Evolutionary conservation across 2,888 invertebrate genomes (phyloP), one percentile per base, ranked within the genome.

Genomic region (Melanostoma mellinum): DNA sequence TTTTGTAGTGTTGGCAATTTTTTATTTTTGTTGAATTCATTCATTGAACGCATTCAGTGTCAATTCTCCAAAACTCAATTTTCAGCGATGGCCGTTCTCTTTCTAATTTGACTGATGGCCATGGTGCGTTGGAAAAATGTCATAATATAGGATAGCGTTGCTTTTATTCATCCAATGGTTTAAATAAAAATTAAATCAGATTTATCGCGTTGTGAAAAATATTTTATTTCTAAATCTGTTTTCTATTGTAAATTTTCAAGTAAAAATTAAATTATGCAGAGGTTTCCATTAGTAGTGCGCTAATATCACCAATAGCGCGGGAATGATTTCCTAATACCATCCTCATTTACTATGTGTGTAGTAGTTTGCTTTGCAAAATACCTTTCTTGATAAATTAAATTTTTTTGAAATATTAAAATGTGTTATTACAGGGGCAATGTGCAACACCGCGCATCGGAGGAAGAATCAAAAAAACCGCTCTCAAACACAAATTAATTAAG

Each of bases 401-500:
- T 55, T 75, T 60, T 20, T 48, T 30, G 40, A 0, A 75, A 68
- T 67, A 75, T 63, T 77, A 86, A 75, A 72, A 76, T 69, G 38
- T 72, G 30, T 71, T 52, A 73, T 85, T 85, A 48, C 60, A 84
- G 85, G 84, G 61, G 55, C 60, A 58, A 56, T 30, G 52, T 48
- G 8, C 46, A 88, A 89, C 89, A 86, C 90, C 90, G 90, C 90
- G 89, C 86, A 87, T 87, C 81, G 90, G 89, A 77, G 89, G 88
- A 86, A 89, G 88, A 84, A 74, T 60, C 30, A 50, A 55, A 44
- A 79, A 79, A 55, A 50, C 52, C 6, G 85, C 86, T 58, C 88
- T 86, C 33, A 87, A 86, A 85, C 86, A 86, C 63, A 88, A 88
- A 86, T 87, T 88, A 86, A 89, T 89, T 58, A 89, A 90, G 80